A percentile compares a stretch with the other conserved stretches of the same genome.
Conservation (phyloP, 2,113 vertebrate species). For the Cochlearius cochlearius region DNA sequence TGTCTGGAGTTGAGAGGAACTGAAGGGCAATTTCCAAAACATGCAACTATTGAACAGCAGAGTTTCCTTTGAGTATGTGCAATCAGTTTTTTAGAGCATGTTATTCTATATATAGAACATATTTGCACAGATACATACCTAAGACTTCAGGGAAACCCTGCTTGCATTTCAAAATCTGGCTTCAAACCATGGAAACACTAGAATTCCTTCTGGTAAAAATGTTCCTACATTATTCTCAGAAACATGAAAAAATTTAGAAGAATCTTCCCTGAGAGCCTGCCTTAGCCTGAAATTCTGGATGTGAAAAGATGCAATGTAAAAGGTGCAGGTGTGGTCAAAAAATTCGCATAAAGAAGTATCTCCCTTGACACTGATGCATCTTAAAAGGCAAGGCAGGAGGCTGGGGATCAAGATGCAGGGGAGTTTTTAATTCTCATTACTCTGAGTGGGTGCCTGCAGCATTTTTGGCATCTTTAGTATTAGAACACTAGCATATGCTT, state of each 20-base stretch:
- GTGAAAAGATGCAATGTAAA: neutral
- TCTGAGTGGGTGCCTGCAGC: constrained; percentile 20
- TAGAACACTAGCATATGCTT: constrained; percentile 52
- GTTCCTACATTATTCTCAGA: neutral
- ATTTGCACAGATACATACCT: neutral
- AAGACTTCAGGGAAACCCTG: constrained; percentile 10
- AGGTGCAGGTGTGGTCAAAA: neutral
- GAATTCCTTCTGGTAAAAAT: neutral
- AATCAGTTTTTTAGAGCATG: neutral
- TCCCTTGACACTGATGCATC: neutral
- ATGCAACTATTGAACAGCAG: neutral
- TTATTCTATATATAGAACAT: neutral
- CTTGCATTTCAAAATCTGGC: neutral
- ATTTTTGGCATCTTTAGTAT: constrained; percentile 30
- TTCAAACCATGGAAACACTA: neutral
- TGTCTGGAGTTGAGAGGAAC: neutral
- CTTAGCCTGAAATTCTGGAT: neutral
- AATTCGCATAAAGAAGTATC: neutral
- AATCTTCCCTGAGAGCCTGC: neutral
- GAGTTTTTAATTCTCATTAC: neutral
- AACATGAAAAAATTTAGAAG: neutral
- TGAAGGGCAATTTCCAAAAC: neutral
- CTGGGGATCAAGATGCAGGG: neutral
- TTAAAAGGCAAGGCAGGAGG: neutral
- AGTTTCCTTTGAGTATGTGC: neutral